A percentile compares a stretch with the other conserved stretches of the same genome.
Conservation (phyloP, 2,797 vertebrate genomes). For the Parotocinclus haroldoi region DNA sequence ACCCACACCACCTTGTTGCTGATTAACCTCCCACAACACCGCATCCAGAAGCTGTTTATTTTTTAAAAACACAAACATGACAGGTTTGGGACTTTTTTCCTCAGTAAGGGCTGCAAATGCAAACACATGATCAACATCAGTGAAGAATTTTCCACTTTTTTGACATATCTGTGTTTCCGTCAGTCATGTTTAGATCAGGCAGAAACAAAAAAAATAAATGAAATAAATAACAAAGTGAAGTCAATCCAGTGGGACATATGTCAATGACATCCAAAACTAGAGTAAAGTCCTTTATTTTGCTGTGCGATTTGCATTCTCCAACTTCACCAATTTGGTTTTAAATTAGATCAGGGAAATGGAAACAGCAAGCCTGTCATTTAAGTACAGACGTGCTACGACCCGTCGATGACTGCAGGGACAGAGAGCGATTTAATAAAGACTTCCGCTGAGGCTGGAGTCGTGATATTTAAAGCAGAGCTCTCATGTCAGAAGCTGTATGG, state of each 20-base stretch:
- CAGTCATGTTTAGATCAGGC: background rate
- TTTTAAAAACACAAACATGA: too few relatives aligned
- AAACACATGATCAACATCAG: conserved; percentile 1
- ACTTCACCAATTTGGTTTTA: conserved; percentile 40
- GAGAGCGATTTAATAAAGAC: conserved; percentile 54
- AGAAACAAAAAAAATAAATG: background rate
- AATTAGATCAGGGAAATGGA: conserved; percentile 49
- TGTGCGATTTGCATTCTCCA: conserved; percentile 43
- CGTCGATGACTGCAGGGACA: conserved; percentile 38
- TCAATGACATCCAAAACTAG: conserved; percentile 30
- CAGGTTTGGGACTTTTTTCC: too few relatives aligned
- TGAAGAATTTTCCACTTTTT: background rate
- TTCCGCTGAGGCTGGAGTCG: conserved; percentile 39
- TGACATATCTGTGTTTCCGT: background rate
- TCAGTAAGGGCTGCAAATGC: too few relatives aligned
- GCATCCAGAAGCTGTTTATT: too few relatives aligned
- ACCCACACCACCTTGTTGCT: too few relatives aligned
- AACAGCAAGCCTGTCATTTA: conserved; percentile 39
- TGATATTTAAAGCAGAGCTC: conserved; percentile 44
- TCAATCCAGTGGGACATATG: conserved; percentile 21
- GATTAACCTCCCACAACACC: too few relatives aligned
- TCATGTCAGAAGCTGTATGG: conserved; percentile 33
- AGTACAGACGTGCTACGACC: conserved; percentile 43
- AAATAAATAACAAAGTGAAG: conserved; percentile 19
- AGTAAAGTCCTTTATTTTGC: conserved; percentile 33